Evolutionary conservation across 2,888 invertebrate genomes (phyloP), one percentile per base, ranked within the genome.

Genomic region (Euplagia quadripunctaria): DNA sequence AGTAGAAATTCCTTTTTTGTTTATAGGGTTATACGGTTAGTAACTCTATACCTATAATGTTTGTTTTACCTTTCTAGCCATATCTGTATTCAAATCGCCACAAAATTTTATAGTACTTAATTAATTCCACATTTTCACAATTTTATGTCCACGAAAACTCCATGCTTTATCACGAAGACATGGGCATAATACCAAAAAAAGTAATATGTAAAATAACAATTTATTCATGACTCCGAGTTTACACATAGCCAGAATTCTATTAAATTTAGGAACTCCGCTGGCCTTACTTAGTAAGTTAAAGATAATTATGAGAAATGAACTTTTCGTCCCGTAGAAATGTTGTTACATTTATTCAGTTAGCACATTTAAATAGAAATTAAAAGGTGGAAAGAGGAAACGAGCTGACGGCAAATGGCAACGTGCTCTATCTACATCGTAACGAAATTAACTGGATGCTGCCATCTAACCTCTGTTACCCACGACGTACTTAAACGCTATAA

Each of bases 391-490:
- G 89, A 88, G 90, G 88, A 88, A 91, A 90, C 86, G 88, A 82
- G 86, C 78, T 82, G 77, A 79, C 82, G 86, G 89, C 84, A 89
- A 91, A 91, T 87, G 90, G 87, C 86, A 86, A 85, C 94, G 94
- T 94, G 94, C 88, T 86, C 88, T 94, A 94, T 94, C 94, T 93
- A 88, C 93, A 94, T 94, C 94, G 90, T 84, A 76, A 85, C 86
- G 86, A 92, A 94, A 94, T 94, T 94, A 94, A 91, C 93, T 91
- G 91, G 82, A 84, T 83, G 81, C 84, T 79, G 71, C 87, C 89
- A 85, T 82, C 86, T 87, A 87, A 91, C 90, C 89, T 88, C 86
- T 81, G 86, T 79, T 85, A 82, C 86, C 84, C 85, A 55, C 70
- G 72, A 78, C 83, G 84, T 86, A 82, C 88, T 91, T 87, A 86